A percentile compares a stretch with the other conserved stretches of the same genome.
phyloP scores from a whole-genome alignment of 2,888 invertebrate species.

The Archips xylosteana region DNA sequence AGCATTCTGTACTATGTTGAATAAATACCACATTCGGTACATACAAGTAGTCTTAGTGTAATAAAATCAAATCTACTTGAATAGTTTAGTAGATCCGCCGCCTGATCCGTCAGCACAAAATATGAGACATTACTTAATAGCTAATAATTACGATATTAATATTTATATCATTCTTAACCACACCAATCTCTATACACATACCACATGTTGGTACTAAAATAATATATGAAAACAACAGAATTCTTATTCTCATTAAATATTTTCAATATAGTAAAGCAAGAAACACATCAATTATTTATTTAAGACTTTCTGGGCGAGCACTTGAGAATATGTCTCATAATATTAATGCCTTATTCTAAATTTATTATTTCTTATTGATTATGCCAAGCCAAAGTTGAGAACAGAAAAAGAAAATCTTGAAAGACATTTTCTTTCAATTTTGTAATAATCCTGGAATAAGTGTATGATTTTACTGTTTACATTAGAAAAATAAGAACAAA shows the following conservation, averaged over 20 bases:
- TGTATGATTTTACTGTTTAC: too few relatives aligned
- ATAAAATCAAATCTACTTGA: background rate
- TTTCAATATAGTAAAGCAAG: slow-evolving; percentile 13
- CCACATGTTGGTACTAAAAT: slow-evolving; percentile 3
- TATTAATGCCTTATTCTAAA: background rate
- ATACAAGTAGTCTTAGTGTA: background rate
- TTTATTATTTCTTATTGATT: background rate
- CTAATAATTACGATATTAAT: background rate
- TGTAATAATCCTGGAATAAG: too few relatives aligned
- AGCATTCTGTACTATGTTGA: background rate
- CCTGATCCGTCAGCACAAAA: background rate
- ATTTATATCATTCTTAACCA: background rate
- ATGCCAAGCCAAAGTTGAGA: background rate
- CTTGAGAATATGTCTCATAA: background rate
- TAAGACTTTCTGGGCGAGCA: background rate
- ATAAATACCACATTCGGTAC: background rate
- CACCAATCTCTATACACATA: slow-evolving; percentile 10
- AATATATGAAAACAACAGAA: background rate
- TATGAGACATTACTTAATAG: background rate
- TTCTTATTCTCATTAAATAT: slow-evolving; percentile 1
- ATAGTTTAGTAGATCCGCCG: too few relatives aligned
- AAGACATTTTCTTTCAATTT: background rate
- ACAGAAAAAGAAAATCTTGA: background rate
- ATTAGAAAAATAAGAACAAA: too few relatives aligned
- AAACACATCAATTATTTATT: background rate